Percentiles rank a stretch among this genome's conserved stretches.
Evolutionary conservation across 1,140 invertebrate genomes (phyloP).

Genomic region (Aphis craccivora): DNA sequence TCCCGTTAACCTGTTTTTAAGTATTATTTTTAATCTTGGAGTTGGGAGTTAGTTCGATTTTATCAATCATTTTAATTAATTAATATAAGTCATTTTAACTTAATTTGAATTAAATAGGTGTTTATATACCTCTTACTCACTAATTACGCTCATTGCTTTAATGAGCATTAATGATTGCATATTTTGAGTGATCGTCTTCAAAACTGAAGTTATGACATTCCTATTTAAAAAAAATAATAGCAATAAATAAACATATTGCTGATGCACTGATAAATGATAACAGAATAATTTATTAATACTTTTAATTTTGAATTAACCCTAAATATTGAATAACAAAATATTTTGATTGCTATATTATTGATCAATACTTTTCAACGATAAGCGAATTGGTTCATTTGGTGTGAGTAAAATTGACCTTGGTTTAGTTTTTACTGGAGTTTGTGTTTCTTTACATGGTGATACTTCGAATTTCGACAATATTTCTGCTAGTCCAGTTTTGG

Average conservation of each 20-base stretch:
- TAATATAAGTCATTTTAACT: too few species aligned
- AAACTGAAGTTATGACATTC: not conserved
- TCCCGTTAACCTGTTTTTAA: too few species aligned
- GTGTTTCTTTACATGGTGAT: constrained; percentile 44
- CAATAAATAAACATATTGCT: not conserved
- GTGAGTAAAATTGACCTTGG: constrained; percentile 53
- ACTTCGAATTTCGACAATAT: constrained; percentile 59
- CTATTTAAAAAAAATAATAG: too few species aligned
- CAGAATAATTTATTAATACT: not conserved
- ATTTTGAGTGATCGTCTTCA: not conserved
- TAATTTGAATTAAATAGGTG: not conserved
- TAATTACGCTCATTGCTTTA: not conserved
- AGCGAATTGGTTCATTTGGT: constrained; percentile 58
- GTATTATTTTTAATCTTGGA: too few species aligned
- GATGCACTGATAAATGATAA: not conserved
- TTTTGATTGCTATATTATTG: not conserved
- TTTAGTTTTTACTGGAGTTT: constrained; percentile 58
- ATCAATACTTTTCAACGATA: not conserved
- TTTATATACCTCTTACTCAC: not conserved
- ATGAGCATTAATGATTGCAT: not conserved
- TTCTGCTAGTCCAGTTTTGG: constrained; percentile 66
- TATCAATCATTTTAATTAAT: too few species aligned
- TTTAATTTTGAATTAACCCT: not conserved
- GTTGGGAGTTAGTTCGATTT: too few species aligned
- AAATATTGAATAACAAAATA: not conserved